Evolutionary conservation across 2,797 vertebrate genomes (phyloP).

Genomic region (Thripadectes ignobilis): DNA sequence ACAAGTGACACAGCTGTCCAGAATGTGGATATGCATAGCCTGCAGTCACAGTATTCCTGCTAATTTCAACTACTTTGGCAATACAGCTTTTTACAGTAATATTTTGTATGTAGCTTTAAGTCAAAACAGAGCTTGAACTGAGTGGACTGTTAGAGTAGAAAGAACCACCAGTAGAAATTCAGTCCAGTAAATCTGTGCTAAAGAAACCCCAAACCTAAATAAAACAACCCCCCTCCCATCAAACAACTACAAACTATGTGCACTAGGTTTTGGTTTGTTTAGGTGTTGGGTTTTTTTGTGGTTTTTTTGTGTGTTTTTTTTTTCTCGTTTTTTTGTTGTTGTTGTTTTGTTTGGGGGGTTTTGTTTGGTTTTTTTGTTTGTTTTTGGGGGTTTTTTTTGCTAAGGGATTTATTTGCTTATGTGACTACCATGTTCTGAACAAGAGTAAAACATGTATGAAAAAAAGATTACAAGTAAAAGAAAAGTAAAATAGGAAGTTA

Average conservation of each 20-base stretch:
- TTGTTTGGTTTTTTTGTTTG: not conserved
- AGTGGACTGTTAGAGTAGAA: not conserved
- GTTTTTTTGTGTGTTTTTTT: not conserved
- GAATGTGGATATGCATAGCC: not conserved
- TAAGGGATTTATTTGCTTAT: not conserved
- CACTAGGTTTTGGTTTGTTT: not conserved
- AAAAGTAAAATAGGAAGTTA: slow-evolving; percentile 33
- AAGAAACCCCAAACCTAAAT: not conserved
- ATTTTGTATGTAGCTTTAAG: not conserved
- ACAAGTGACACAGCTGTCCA: not conserved
- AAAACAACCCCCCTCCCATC: not conserved
- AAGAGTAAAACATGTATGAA: not conserved
- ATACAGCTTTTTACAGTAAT: not conserved
- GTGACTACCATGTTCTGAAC: not conserved
- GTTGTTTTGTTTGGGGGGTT: not conserved
- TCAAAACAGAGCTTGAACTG: not conserved
- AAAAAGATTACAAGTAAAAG: not conserved
- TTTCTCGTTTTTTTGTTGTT: too few relatives aligned
- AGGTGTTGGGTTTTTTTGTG: not conserved
- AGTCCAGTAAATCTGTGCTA: not conserved
- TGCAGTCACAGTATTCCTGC: not conserved
- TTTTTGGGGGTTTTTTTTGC: not conserved
- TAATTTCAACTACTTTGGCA: not conserved
- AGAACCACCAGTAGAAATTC: not conserved
- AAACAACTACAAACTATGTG: not conserved